Conservation (phyloP, 2,797 vertebrate genomes). For the Coccyzus lansbergi region DNA sequence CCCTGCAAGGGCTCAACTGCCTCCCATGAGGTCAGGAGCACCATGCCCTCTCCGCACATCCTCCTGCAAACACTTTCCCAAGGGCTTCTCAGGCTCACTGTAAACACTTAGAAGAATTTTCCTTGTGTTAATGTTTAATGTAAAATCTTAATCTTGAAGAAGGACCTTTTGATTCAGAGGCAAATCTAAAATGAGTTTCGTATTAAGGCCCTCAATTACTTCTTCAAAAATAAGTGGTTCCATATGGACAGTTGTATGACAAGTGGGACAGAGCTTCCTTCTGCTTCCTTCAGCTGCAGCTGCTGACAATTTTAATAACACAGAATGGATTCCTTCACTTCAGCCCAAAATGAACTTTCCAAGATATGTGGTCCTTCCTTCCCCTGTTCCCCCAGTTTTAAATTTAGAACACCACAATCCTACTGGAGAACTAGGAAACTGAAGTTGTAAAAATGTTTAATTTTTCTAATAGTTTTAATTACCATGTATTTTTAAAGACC, state of each 20-base stretch:
- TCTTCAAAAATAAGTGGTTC: conserved; percentile 25
- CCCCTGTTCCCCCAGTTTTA: background rate
- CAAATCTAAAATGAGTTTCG: conserved; percentile 32
- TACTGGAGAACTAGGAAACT: background rate
- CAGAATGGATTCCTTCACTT: conserved; percentile 30
- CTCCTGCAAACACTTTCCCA: background rate
- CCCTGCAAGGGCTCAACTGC: background rate
- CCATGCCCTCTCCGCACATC: background rate
- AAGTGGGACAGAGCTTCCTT: conserved; percentile 25
- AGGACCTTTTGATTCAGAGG: conserved; percentile 36
- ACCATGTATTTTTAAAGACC: conserved; percentile 15
- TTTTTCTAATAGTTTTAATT: conserved; percentile 58
- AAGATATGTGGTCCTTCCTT: background rate
- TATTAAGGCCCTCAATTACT: conserved; percentile 54
- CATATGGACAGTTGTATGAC: conserved; percentile 47
- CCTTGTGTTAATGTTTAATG: conserved; percentile 37
- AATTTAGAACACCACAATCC: background rate
- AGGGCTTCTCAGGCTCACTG: background rate
- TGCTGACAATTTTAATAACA: conserved; percentile 52
- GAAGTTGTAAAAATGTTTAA: conserved; percentile 26
- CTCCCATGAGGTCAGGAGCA: background rate
- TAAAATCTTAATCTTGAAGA: conserved; percentile 19
- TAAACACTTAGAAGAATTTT: conserved; percentile 32
- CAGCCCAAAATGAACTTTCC: conserved; percentile 3
- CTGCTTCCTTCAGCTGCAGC: conserved; percentile 29